Base-by-base conservation (phyloP, 2,797 vertebrate genomes). In the Microchirus variegatus region DNA sequence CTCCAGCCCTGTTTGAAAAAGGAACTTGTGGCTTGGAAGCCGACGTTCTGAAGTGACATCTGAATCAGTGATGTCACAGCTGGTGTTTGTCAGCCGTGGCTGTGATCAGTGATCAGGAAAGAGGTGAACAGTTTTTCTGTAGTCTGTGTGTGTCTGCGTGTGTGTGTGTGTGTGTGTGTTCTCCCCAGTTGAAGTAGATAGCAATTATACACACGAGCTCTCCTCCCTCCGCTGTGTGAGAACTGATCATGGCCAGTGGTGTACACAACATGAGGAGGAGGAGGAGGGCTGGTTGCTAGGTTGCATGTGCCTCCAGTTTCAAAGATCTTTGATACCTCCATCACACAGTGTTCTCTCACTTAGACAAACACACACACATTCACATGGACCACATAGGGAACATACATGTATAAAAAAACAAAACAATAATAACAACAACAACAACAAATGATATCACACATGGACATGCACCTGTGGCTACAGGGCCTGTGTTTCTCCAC, bases 221-320 rank as follows among this genome's bases (percentile, higher is more conserved):
- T 60, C 35, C 63, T 53, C 48, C 55, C 54, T 31, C 15, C 7
- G 0, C 53, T 53, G 66, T 51, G 7, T 9, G 59, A 53, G 54
- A 22, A 63, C 36, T 3, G 14, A 68, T 66, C 58, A 60, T 66
- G 63, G 67, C 67, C 82, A 77, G 81, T 9, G 54, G 75, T 69
- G 73, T 31, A 35, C 53, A 72, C 31, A 31, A 31, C 31, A 41
- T 46, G 85, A 80, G 71, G 78, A 83, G 72, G 85, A 80, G 71
- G 78, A 83, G 72, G 74, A 80, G 64, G 71, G 69, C 69, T 73
- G 65, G 85, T 83, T 87, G 84, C 87, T 83, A 84, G 86, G 84
- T 54, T 77, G 75, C 83, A 70, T 83, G 73, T 75, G 80, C 64
- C 66, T 75, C 53, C 53, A 51, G 65, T 73, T 82, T 53, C 63